phyloP scores from a whole-genome alignment of 2,888 invertebrate genomes.

The Drosophila robusta region DNA sequence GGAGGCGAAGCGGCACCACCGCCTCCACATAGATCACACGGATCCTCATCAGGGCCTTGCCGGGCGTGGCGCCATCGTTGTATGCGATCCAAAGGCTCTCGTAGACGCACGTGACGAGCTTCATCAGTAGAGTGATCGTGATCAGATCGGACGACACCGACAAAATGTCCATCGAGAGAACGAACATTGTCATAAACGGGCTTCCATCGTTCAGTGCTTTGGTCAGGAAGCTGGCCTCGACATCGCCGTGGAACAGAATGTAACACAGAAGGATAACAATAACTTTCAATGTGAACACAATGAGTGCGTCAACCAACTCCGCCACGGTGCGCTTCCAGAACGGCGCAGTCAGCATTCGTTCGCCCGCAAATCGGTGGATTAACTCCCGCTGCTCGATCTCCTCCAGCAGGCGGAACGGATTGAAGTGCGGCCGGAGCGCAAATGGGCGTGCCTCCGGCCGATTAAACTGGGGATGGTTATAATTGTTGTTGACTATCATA shows the following conservation, averaged over 20 bases:
- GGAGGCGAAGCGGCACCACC: slow-evolving; percentile 87
- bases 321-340: slow-evolving; percentile 94
- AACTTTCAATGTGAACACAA: slow-evolving; percentile 80
- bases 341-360: slow-evolving; percentile 92
- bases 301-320: slow-evolving; percentile 93
- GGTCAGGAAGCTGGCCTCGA: background rate
- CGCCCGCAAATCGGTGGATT: slow-evolving; percentile 86
- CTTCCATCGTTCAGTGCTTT: background rate
- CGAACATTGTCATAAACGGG: background rate
- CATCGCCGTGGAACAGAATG: background rate
- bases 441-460: background rate
- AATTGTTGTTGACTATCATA: background rate
- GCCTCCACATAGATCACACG: slow-evolving; percentile 92
- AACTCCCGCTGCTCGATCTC: slow-evolving; percentile 52
- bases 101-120: slow-evolving; percentile 91
- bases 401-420: slow-evolving; percentile 29
- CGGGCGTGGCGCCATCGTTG: slow-evolving; percentile 91
- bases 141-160: slow-evolving; percentile 92
- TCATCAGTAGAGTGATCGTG: slow-evolving; percentile 90
- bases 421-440: background rate
- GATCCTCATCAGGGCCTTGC: slow-evolving; percentile 93
- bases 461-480: too few species aligned
- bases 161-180: slow-evolving; percentile 22
- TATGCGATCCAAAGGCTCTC: slow-evolving; percentile 87
- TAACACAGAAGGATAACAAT: slow-evolving; percentile 88